A percentile compares a stretch with the other conserved stretches of the same genome.
These are phyloP conservation scores for Brachyistius frenatus DNA, from an alignment of 2,113 vertebrate species.

Conservation along the genomic window DNA sequence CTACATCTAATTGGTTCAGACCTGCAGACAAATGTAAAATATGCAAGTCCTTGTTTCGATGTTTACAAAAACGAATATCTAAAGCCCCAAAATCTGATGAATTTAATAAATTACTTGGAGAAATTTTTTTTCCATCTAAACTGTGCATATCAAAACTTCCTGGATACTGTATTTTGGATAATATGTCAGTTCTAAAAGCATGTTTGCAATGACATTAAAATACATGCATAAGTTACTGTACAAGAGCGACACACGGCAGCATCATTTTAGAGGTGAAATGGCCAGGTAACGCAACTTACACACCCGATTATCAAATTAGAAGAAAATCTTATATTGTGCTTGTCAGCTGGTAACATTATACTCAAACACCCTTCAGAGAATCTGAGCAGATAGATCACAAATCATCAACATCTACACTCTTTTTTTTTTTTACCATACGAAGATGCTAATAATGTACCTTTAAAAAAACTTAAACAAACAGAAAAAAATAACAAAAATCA, in stretches of 20 bases:
- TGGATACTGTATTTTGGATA: constrained; percentile 70
- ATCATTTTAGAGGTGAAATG: constrained; percentile 59
- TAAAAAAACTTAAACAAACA: constrained; percentile 27
- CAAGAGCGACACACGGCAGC: constrained; percentile 68
- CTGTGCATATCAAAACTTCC: constrained; percentile 64
- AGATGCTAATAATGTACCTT: constrained; percentile 65
- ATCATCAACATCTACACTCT: constrained; percentile 49
- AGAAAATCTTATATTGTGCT: constrained; percentile 54
- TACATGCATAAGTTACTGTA: constrained; percentile 85
- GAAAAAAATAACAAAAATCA: constrained; percentile 4
- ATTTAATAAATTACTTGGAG: constrained; percentile 56
- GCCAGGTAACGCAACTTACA: constrained; percentile 41
- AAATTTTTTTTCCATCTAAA: constrained; percentile 52
- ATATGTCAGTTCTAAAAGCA: constrained; percentile 58
- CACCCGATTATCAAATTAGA: constrained; percentile 55
- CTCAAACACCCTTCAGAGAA: constrained; percentile 32
- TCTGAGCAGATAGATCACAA: constrained; percentile 42
- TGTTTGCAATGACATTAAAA: constrained; percentile 74
- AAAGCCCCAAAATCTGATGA: constrained; percentile 38
- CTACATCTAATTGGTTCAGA: constrained; percentile 21
- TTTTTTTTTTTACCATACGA: constrained; percentile 29
- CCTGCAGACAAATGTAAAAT: constrained; percentile 15
- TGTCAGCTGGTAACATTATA: constrained; percentile 37
- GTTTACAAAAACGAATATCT: constrained; percentile 60
- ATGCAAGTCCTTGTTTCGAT: constrained; percentile 32